These are phyloP conservation scores for Tichodroma muraria DNA, from an alignment of 2,113 vertebrate genomes.

Conservation along the genomic window DNA sequence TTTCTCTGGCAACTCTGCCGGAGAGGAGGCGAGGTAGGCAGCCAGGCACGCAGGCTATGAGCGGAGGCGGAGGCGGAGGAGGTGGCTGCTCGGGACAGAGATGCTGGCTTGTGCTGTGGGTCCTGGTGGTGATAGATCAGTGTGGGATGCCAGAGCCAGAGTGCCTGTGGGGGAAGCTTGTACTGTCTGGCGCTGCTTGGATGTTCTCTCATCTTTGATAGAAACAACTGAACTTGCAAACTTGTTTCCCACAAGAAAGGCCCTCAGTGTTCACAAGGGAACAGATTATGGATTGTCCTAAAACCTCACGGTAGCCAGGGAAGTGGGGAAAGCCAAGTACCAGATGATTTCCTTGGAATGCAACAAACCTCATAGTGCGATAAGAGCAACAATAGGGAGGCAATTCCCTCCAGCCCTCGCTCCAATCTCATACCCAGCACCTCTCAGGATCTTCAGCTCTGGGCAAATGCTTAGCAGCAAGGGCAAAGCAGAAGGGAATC, in stretches of 20 bases:
- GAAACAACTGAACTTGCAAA: conserved; percentile 41
- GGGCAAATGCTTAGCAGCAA: not conserved
- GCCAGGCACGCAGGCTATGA: conserved; percentile 42
- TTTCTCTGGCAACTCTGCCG: not conserved
- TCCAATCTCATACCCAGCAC: not conserved
- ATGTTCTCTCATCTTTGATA: conserved; percentile 57
- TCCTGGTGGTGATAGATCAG: not conserved
- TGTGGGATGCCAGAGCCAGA: conserved; percentile 36
- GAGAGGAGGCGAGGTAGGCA: conserved; percentile 31
- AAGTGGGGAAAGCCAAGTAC: conserved; percentile 5
- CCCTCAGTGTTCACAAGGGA: conserved; percentile 45
- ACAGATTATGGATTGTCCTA: conserved; percentile 55
- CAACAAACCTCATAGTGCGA: conserved; percentile 1
- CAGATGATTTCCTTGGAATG: conserved; percentile 49
- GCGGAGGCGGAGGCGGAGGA: conserved; percentile 7
- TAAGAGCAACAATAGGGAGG: conserved; percentile 45
- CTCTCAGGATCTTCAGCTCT: not conserved
- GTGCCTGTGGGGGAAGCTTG: conserved; percentile 52
- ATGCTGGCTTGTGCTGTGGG: conserved; percentile 14
- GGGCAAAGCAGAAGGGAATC: not conserved
- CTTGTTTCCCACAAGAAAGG: conserved; percentile 59
- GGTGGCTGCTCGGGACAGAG: not conserved
- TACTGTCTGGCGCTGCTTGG: conserved; percentile 47
- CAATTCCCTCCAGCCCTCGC: not conserved
- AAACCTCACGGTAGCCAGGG: not conserved